Percentiles rank a stretch among this genome's conserved stretches.
Conservation (phyloP, 2,888 invertebrate genomes). For the Drosophila prostipennis region DNA sequence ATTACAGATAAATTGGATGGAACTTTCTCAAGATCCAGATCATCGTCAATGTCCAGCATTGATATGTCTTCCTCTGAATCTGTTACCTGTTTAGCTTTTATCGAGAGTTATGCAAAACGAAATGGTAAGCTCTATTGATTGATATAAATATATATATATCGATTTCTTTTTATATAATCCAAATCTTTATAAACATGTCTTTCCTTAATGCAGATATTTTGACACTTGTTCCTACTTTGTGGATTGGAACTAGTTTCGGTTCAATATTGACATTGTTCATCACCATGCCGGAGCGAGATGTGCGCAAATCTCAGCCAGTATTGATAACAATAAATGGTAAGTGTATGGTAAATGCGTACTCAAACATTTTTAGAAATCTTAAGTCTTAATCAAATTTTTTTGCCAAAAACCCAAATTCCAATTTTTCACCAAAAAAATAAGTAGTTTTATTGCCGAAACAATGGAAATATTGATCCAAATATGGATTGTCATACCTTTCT, state of each 20-base stretch:
- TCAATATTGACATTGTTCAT: constrained; percentile 97
- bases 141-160: too few species aligned
- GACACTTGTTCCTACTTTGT: constrained; percentile 93
- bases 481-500: too few species aligned
- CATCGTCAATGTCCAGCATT: constrained; percentile 98
- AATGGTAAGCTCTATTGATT: constrained; percentile 88
- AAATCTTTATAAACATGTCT: too few species aligned
- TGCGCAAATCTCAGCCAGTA: constrained; percentile 93
- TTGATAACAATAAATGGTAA: constrained; percentile 94
- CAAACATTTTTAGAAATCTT: too few species aligned
- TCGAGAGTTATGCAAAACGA: constrained; percentile 97
- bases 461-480: too few species aligned
- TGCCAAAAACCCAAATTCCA: too few species aligned
- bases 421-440: too few species aligned
- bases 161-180: too few species aligned
- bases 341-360: neutral
- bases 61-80: constrained; percentile 98
- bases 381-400: too few species aligned
- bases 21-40: constrained; percentile 97
- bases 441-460: too few species aligned
- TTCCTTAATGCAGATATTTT: constrained; percentile 93
- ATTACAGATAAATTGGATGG: constrained; percentile 97
- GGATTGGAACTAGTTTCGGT: constrained; percentile 99
- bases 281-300: constrained; percentile 91
- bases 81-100: constrained; percentile 97